Evolutionary conservation across 1,140 invertebrate species (phyloP), one percentile per base, ranked within the genome.

Genomic region (Choristoneura fumiferana): DNA sequence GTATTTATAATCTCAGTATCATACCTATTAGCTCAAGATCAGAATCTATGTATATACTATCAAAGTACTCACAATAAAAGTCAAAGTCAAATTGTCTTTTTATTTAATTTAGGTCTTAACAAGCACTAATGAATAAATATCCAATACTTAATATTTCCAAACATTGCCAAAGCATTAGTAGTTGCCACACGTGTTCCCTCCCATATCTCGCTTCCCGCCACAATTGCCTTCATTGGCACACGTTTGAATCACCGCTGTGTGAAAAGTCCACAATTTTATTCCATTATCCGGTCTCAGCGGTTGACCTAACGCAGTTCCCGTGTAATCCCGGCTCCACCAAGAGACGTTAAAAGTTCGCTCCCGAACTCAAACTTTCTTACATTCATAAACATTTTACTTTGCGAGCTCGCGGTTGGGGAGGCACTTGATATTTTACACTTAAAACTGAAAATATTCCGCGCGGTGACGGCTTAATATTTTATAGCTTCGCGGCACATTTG

Each of bases 371-470:
- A 85, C 67, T 65, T 79, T 81, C 76, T 81, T 81, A 81, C 78
- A 79, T 87, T 83, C 82, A 85, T 84, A 85, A 87, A 85, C 75
- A 87, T 85, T 87, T 85, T 81, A 80, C 78, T 84, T 83, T 63
- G 55, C 43, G 54, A 59, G 43, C 40, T 62, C 57, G 14, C 55
- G 49, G 45, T 58, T 53, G 9, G 52, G 14, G 54, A 45, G 57
- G 57, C 63, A 63, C 62, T 58, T 69, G 58, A 35, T 64, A 64
- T 67, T 63, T 66, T 64, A 61, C 68, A 65, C 59, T 67, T 61
- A 60, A 58, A 64, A 65, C 49, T 49, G 43, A 49, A 49, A 49
- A 29, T 29, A 29, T 29, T 29, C 22, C 2, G 22, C 18, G 43
- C 43, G 43, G 17, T 49, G 43, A 49, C n/a, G 43, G 43, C 18